phyloP scores from a whole-genome alignment of 2,113 vertebrate genomes.

The Chinchilla lanigera region DNA sequence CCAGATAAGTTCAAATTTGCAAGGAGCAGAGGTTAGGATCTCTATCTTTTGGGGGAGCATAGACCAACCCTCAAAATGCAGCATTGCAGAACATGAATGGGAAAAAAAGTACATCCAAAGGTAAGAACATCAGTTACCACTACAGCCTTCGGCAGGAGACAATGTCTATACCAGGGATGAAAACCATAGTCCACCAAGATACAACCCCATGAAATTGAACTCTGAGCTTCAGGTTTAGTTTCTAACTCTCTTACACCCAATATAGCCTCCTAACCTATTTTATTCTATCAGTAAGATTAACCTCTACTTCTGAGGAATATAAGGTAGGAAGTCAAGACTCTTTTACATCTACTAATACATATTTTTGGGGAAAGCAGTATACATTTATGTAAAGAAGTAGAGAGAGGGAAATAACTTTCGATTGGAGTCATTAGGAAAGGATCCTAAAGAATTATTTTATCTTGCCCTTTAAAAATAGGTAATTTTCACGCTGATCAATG shows the following conservation, averaged over 20 bases:
- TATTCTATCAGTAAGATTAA: background rate
- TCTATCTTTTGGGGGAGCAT: background rate
- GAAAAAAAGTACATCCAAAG: background rate
- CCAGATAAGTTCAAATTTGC: background rate
- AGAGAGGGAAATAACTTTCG: background rate
- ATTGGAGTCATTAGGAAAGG: background rate
- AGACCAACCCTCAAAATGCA: background rate
- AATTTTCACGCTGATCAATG: background rate
- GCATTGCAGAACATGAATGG: background rate
- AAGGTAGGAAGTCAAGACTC: slow-evolving; percentile 15
- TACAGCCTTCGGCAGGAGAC: background rate
- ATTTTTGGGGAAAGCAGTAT: background rate
- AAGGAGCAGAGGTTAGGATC: background rate
- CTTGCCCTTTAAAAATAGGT: slow-evolving; percentile 12
- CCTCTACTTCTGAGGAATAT: background rate
- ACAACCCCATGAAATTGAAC: background rate
- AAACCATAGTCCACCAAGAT: background rate
- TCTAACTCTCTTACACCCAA: slow-evolving; percentile 2
- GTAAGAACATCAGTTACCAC: background rate
- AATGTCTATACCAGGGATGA: background rate
- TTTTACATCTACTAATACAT: background rate
- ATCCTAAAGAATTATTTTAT: background rate
- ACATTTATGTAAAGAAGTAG: background rate
- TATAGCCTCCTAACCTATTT: background rate
- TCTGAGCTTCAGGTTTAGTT: background rate